Evolutionary conservation across 2,113 vertebrate species (phyloP).

Genomic region (Tragelaphus imberbis): DNA sequence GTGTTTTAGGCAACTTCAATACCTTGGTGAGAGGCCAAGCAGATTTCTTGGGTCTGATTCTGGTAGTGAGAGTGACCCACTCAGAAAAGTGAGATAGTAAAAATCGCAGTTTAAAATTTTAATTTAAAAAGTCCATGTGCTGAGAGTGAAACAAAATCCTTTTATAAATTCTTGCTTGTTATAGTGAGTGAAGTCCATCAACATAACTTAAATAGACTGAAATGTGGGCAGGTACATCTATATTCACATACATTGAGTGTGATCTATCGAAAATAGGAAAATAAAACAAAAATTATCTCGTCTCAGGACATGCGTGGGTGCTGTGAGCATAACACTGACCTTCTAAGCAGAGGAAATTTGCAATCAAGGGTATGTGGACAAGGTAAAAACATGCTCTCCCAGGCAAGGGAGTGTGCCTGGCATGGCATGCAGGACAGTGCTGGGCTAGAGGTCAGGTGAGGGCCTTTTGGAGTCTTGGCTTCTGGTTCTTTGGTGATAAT

Average conservation of each 20-base stretch:
- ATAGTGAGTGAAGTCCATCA: not conserved
- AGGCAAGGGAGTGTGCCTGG: not conserved
- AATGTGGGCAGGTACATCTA: not conserved
- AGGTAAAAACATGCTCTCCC: not conserved
- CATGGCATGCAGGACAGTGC: fast-evolving
- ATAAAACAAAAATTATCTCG: not conserved
- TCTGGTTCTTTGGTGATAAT: not conserved
- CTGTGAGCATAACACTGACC: not conserved
- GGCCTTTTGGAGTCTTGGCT: not conserved
- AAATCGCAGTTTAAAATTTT: not conserved
- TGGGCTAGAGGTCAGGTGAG: not conserved
- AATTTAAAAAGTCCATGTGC: not conserved
- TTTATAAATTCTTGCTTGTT: not conserved
- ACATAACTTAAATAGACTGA: not conserved
- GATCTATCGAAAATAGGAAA: not conserved
- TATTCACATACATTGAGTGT: not conserved
- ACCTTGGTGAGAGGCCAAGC: not conserved
- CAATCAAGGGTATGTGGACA: too few species aligned
- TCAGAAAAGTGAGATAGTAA: not conserved
- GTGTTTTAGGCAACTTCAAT: not conserved
- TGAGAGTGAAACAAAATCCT: not conserved
- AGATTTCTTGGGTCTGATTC: not conserved
- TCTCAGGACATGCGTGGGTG: too few species aligned
- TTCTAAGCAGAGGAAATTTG: not conserved
- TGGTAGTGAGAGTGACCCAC: not conserved